Percentiles rank a stretch among this genome's conserved stretches.
These are phyloP conservation scores for Antechinus stuartii DNA, from an alignment of 2,113 vertebrate genomes.

Conservation along the genomic window DNA sequence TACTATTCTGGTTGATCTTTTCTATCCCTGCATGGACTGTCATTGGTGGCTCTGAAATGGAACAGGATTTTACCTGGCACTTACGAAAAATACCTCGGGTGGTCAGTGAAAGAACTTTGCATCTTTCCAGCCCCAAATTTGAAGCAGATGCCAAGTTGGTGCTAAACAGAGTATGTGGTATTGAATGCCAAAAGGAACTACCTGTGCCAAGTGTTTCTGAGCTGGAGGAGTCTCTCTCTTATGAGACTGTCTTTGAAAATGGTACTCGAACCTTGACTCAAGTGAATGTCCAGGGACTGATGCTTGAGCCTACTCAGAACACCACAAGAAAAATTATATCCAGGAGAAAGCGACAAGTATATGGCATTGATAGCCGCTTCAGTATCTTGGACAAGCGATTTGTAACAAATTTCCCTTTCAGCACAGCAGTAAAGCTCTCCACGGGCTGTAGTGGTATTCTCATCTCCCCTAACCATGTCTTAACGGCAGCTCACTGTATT, in stretches of 20 bases:
- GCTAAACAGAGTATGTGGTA: conserved; percentile 90
- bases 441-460: conserved; percentile 95
- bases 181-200: conserved; percentile 91
- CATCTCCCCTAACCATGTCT: conserved; percentile 93
- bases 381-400: conserved; percentile 94
- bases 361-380: conserved; percentile 94
- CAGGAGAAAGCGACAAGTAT: conserved; percentile 92
- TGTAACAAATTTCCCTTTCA: conserved; percentile 94
- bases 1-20: conserved; percentile 86
- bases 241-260: conserved; percentile 95
- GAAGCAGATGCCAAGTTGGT: conserved; percentile 85
- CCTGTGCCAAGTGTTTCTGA: conserved; percentile 88
- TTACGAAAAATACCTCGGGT: conserved; percentile 91
- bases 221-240: conserved; percentile 92
- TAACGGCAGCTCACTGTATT: conserved; percentile 96
- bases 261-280: conserved; percentile 93
- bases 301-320: conserved; percentile 67
- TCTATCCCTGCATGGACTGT: conserved; percentile 83
- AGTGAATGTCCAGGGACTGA: conserved; percentile 87
- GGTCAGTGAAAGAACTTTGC: conserved; percentile 88
- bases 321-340: neutral
- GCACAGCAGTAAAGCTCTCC: conserved; percentile 94
- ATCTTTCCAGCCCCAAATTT: conserved; percentile 89
- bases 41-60: conserved; percentile 76
- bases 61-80: conserved; percentile 92